Percentiles rank a stretch among this genome's conserved stretches.
Conservation (phyloP, 2,113 vertebrate genomes). For the Octodon degus region DNA sequence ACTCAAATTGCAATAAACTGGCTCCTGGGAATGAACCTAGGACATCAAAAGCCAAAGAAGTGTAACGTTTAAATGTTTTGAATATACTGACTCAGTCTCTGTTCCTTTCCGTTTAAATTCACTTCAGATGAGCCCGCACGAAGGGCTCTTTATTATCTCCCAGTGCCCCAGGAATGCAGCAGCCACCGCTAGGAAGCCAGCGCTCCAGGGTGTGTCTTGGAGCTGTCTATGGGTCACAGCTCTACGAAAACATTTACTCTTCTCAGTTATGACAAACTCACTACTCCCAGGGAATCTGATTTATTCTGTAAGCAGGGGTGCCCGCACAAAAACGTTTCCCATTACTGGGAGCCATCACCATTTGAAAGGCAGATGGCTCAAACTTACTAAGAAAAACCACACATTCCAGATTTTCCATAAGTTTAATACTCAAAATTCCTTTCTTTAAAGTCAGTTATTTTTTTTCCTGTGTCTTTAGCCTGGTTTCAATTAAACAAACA, state of each 20-base stretch:
- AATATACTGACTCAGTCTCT: neutral
- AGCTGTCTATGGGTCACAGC: slow-evolving; percentile 84
- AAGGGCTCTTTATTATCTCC: slow-evolving; percentile 10
- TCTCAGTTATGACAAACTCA: slow-evolving; percentile 82
- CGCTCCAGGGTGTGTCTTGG: slow-evolving; percentile 77
- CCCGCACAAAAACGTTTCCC: slow-evolving; percentile 66
- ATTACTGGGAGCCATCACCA: slow-evolving; percentile 68
- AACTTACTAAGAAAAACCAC: slow-evolving; percentile 65
- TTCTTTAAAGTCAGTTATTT: slow-evolving; percentile 45
- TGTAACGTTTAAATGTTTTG: neutral
- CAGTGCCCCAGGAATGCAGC: neutral
- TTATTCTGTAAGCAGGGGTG: slow-evolving; percentile 77
- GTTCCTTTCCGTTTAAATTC: neutral
- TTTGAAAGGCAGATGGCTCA: slow-evolving; percentile 77
- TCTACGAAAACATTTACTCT: slow-evolving; percentile 86
- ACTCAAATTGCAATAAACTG: neutral
- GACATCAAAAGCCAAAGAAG: neutral
- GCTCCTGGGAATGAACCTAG: neutral
- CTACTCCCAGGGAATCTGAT: slow-evolving; percentile 80
- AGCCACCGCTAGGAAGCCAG: slow-evolving; percentile 58
- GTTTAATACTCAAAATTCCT: slow-evolving; percentile 70
- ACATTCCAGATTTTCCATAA: slow-evolving; percentile 71
- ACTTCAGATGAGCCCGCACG: neutral
- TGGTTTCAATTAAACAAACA: slow-evolving; percentile 67
- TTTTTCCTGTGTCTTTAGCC: slow-evolving; percentile 37